Percentiles rank a stretch among this genome's conserved stretches.
Evolutionary conservation across 2,888 invertebrate species (phyloP).

Genomic region (Dicyrtoma fusca): DNA sequence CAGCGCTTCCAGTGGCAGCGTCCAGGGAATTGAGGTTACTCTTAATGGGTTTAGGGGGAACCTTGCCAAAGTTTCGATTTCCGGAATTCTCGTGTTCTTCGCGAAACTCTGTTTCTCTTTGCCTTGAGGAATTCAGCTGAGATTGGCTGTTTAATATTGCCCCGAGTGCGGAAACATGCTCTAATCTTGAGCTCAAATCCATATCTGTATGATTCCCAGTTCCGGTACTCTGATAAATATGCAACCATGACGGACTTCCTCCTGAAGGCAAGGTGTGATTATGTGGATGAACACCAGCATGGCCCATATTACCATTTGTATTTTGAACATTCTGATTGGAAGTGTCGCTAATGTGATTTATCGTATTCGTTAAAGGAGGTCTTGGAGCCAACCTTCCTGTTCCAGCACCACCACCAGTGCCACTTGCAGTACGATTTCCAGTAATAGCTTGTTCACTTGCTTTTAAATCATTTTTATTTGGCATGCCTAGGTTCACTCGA

Average conservation of each 20-base stretch:
- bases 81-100: neutral
- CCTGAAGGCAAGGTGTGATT: neutral
- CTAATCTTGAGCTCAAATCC: conserved; percentile 51
- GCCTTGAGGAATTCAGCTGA: conserved; percentile 10
- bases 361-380: neutral
- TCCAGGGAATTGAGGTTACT: neutral
- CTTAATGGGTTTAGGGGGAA: neutral
- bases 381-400: neutral
- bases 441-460: neutral
- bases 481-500: conserved; percentile 42
- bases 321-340: conserved; percentile 13
- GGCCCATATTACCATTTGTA: neutral
- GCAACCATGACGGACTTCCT: conserved; percentile 54
- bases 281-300: too few relatives aligned
- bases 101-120: neutral
- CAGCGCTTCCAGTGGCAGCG: neutral
- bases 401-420: neutral
- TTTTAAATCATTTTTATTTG: conserved; percentile 12
- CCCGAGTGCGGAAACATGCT: conserved; percentile 44
- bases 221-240: conserved; percentile 52
- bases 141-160: conserved; percentile 34
- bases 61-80: neutral
- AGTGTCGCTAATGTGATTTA: neutral
- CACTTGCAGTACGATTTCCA: neutral
- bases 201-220: conserved; percentile 46